Conservation (phyloP, 2,797 vertebrate genomes). For the Adrianichthys oophorus region DNA sequence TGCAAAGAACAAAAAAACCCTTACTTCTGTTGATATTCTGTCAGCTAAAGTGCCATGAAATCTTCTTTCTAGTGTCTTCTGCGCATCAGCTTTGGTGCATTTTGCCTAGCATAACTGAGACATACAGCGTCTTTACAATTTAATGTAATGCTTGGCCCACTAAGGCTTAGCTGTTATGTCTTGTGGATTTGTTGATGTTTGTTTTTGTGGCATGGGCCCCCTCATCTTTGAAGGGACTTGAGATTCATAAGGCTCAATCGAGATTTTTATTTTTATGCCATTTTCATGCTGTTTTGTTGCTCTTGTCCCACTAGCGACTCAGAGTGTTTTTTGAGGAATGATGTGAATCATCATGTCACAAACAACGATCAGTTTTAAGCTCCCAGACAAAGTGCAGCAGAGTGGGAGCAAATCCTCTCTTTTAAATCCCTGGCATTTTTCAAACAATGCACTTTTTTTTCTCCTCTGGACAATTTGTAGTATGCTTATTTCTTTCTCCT, state of each 20-base stretch:
- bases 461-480: slow-evolving; percentile 56
- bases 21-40: slow-evolving; percentile 29
- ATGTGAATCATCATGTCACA: slow-evolving; percentile 56
- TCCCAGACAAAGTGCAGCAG: slow-evolving; percentile 59
- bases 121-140: slow-evolving; percentile 12
- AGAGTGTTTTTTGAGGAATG: slow-evolving; percentile 42
- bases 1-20: background rate
- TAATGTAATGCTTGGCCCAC: slow-evolving; percentile 29
- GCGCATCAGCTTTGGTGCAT: slow-evolving; percentile 11
- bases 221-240: slow-evolving; percentile 16
- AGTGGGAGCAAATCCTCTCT: slow-evolving; percentile 59
- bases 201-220: slow-evolving; percentile 26
- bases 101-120: slow-evolving; percentile 26
- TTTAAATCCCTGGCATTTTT: slow-evolving; percentile 67
- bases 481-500: slow-evolving; percentile 63
- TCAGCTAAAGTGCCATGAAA: slow-evolving; percentile 13
- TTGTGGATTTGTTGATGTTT: slow-evolving; percentile 28
- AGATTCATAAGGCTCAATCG: slow-evolving; percentile 22
- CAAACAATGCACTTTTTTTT: slow-evolving; percentile 65
- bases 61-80: slow-evolving; percentile 14
- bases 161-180: slow-evolving; percentile 13
- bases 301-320: slow-evolving; percentile 32
- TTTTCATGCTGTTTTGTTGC: slow-evolving; percentile 22
- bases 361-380: slow-evolving; percentile 54
- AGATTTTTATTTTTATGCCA: background rate